A percentile compares a stretch with the other conserved stretches of the same genome.
Evolutionary conservation across 2,113 vertebrate species (phyloP).

Genomic region (Speoplatyrhinus poulsoni): DNA sequence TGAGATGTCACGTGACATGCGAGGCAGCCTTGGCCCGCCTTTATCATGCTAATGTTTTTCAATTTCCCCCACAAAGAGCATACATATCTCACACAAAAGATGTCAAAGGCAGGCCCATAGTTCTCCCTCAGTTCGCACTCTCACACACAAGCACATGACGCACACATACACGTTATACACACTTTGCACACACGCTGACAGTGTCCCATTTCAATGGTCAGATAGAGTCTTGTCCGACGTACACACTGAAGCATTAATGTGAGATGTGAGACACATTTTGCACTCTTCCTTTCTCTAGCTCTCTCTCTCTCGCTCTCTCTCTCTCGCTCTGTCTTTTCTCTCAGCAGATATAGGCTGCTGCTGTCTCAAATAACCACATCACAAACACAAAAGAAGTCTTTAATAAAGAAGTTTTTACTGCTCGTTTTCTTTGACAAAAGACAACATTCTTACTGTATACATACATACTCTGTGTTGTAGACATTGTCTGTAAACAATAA

Average conservation of each 20-base stretch:
- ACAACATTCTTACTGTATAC: background rate
- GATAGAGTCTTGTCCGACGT: conserved; percentile 59
- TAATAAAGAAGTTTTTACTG: conserved; percentile 35
- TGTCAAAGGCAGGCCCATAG: conserved; percentile 73
- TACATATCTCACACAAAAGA: conserved; percentile 81
- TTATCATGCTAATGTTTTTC: conserved; percentile 87
- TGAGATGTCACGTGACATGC: conserved; percentile 72
- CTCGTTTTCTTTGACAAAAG: background rate
- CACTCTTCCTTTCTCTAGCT: conserved; percentile 4
- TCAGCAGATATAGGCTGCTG: background rate
- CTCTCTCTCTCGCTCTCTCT: background rate
- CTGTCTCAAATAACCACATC: conserved; percentile 39
- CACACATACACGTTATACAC: conserved; percentile 10
- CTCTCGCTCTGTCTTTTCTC: background rate
- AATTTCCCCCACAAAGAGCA: conserved; percentile 78
- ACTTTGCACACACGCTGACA: conserved; percentile 33
- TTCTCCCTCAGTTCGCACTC: conserved; percentile 31
- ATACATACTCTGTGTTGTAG: background rate
- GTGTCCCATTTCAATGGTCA: conserved; percentile 49
- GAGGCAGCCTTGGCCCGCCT: conserved; percentile 76
- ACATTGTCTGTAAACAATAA: too few species aligned
- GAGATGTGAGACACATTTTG: conserved; percentile 16
- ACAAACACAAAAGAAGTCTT: background rate
- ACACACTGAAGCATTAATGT: conserved; percentile 37
- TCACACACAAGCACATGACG: conserved; percentile 19